These are phyloP conservation scores for Morus bassanus DNA, from an alignment of 2,797 vertebrate species.

Conservation along the genomic window DNA sequence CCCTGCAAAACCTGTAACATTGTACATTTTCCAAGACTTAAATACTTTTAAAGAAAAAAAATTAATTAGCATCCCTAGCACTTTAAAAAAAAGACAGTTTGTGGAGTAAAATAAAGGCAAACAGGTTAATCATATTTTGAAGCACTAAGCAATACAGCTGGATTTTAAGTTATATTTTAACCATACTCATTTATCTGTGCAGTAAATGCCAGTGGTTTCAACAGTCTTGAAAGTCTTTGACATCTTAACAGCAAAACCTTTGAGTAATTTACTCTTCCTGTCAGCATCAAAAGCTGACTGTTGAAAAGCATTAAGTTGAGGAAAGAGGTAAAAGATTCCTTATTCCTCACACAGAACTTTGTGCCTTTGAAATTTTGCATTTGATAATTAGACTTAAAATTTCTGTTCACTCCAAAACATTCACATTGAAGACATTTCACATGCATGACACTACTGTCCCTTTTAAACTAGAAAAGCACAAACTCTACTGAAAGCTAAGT, in stretches of 20 bases:
- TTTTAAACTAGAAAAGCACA: conserved; percentile 48
- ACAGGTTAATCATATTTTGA: background rate
- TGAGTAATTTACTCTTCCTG: background rate
- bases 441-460: conserved; percentile 21
- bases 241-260: background rate
- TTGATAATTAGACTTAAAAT: conserved; percentile 11
- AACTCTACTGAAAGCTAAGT: conserved; percentile 14
- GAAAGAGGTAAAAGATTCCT: background rate
- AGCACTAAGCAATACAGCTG: background rate
- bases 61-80: background rate
- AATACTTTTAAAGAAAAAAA: background rate
- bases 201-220: background rate
- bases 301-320: background rate
- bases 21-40: background rate
- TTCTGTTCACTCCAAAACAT: conserved; percentile 39
- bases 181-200: background rate
- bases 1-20: background rate
- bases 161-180: background rate
- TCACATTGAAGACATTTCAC: conserved; percentile 50
- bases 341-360: background rate
- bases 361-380: background rate
- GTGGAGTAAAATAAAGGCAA: background rate
- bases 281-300: background rate
- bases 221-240: background rate
- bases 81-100: background rate